Conservation (phyloP, 1,140 invertebrate genomes). For the Hylaeus anthracinus region DNA sequence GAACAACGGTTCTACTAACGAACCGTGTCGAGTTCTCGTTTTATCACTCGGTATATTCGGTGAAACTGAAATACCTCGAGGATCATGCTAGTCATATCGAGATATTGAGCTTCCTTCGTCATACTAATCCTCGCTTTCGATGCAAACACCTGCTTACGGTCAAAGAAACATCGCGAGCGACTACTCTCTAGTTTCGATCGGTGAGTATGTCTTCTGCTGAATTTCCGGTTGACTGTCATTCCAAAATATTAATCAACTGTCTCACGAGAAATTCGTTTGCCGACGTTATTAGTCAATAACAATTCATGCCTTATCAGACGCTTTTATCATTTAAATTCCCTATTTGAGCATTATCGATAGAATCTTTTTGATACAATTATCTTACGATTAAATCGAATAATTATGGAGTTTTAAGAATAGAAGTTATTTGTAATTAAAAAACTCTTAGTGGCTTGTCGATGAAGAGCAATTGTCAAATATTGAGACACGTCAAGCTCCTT, state of each 20-base stretch:
- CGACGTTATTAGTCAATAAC: neutral
- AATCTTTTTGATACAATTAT: neutral
- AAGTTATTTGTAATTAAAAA: neutral
- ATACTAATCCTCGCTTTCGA: constrained; percentile 5
- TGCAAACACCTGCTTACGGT: constrained; percentile 22
- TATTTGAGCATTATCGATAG: neutral
- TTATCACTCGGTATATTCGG: constrained; percentile 16
- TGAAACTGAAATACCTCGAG: constrained; percentile 17
- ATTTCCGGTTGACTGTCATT: constrained; percentile 45
- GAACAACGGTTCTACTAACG: constrained; percentile 19
- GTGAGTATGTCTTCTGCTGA: constrained; percentile 49
- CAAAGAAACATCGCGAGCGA: neutral
- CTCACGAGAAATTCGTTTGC: neutral
- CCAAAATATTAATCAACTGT: neutral
- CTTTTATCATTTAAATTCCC: too few species aligned
- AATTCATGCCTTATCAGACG: too few species aligned
- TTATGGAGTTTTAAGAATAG: neutral
- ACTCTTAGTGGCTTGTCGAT: neutral
- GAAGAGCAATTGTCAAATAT: neutral
- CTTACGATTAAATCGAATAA: neutral
- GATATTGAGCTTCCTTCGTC: neutral
- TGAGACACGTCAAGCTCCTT: neutral
- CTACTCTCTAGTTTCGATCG: constrained; percentile 35
- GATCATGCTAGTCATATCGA: constrained; percentile 22
- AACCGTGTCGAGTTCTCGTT: constrained; percentile 26